A percentile compares a stretch with the other conserved stretches of the same genome.
Conservation (phyloP, 2,113 vertebrate genomes). For the Mormyrus iriodes region DNA sequence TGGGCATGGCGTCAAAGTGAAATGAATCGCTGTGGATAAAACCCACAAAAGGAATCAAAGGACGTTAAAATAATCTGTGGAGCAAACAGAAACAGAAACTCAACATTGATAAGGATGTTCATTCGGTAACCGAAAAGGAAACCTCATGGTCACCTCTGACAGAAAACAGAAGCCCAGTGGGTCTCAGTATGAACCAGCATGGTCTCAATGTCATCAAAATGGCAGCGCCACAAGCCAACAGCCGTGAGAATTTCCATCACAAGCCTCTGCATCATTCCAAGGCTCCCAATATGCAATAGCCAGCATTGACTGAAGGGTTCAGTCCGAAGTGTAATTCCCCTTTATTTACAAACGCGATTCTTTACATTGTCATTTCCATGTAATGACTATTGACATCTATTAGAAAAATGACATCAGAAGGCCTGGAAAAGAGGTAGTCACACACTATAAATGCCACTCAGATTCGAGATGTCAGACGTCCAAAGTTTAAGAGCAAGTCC, state of each 20-base stretch:
- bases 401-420: slow-evolving; percentile 5
- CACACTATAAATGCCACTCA: not conserved
- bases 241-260: not conserved
- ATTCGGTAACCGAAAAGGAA: not conserved
- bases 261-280: not conserved
- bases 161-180: not conserved
- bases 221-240: not conserved
- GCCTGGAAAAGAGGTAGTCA: not conserved
- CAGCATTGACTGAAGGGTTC: not conserved
- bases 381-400: slow-evolving; percentile 12
- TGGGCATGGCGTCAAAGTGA: not conserved
- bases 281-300: not conserved
- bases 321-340: not conserved
- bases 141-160: not conserved
- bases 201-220: not conserved
- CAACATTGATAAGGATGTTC: not conserved
- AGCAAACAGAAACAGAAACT: not conserved
- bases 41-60: not conserved
- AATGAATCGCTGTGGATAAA: not conserved
- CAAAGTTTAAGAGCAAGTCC: not conserved
- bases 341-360: slow-evolving; percentile 4
- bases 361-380: not conserved
- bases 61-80: not conserved
- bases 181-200: not conserved
- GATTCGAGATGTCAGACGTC: not conserved